Evolutionary conservation across 2,797 vertebrate species (phyloP).

Genomic region (Mormyrops boulengeri): DNA sequence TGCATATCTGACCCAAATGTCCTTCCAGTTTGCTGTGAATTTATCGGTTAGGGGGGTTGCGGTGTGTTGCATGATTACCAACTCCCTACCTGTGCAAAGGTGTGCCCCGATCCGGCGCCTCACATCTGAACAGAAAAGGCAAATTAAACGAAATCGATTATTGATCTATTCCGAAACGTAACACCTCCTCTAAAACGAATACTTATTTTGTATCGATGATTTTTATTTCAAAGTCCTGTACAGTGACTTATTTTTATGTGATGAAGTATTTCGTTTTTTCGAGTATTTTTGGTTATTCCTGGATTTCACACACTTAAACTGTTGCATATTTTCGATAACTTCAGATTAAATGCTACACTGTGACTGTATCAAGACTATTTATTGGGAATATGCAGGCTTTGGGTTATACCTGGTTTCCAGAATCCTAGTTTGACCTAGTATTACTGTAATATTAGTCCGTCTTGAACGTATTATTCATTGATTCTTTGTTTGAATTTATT

Average conservation of each 20-base stretch:
- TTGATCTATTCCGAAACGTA: not conserved
- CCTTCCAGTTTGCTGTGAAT: not conserved
- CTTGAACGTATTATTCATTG: not conserved
- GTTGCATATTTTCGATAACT: not conserved
- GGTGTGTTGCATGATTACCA: not conserved
- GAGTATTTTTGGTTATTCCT: not conserved
- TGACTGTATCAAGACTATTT: not conserved
- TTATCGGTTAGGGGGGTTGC: not conserved
- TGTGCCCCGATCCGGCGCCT: not conserved
- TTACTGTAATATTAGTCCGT: not conserved
- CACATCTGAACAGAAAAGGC: not conserved
- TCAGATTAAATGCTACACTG: not conserved
- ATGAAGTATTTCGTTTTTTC: not conserved
- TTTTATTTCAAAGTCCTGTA: not conserved
- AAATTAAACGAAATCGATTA: not conserved
- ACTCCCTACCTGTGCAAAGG: constrained; percentile 11
- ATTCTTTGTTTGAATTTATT: not conserved
- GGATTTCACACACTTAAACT: not conserved
- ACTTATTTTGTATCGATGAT: not conserved
- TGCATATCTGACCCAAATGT: not conserved
- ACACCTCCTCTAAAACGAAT: not conserved
- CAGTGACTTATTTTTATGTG: not conserved
- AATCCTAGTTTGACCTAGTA: not conserved
- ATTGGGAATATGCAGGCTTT: not conserved
- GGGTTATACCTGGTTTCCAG: not conserved